These are phyloP conservation scores for Papilio polyxenes DNA, from an alignment of 1,140 invertebrate genomes.

Conservation along the genomic window DNA sequence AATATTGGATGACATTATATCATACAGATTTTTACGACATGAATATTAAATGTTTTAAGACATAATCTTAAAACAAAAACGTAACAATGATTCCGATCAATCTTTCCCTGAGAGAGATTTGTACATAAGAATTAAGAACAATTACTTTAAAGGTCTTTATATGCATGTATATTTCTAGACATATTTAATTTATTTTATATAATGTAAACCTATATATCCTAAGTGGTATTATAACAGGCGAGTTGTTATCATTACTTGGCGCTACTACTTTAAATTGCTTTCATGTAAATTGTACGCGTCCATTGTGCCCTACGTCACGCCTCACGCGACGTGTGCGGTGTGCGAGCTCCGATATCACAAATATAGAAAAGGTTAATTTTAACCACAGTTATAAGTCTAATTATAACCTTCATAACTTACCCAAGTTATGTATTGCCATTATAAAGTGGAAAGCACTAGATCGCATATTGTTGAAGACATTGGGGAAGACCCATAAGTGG, in stretches of 20 bases:
- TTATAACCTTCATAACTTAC: background rate
- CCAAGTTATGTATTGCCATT: background rate
- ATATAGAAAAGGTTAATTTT: slow-evolving; percentile 38
- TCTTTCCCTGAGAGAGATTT: too few species aligned
- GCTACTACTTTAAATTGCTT: slow-evolving; percentile 37
- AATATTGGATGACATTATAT: background rate
- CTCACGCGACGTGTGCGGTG: slow-evolving; percentile 34
- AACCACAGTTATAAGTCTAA: slow-evolving; percentile 9
- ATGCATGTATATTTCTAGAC: too few species aligned
- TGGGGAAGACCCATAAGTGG: too few species aligned
- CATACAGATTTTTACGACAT: background rate
- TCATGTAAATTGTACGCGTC: slow-evolving; percentile 38
- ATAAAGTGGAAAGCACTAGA: background rate
- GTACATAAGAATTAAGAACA: too few species aligned
- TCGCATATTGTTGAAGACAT: too few species aligned
- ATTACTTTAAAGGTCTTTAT: too few species aligned
- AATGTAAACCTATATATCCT: background rate
- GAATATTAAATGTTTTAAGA: background rate
- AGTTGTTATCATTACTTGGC: slow-evolving; percentile 32
- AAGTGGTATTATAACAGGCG: slow-evolving; percentile 7
- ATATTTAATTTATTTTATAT: too few species aligned
- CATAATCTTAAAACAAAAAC: too few species aligned
- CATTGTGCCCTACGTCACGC: slow-evolving; percentile 27
- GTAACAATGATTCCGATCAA: too few species aligned
- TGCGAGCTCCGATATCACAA: slow-evolving; percentile 29